These are phyloP conservation scores for Cephalopachus bancanus DNA, from an alignment of 2,797 vertebrate genomes.

Conservation along the genomic window DNA sequence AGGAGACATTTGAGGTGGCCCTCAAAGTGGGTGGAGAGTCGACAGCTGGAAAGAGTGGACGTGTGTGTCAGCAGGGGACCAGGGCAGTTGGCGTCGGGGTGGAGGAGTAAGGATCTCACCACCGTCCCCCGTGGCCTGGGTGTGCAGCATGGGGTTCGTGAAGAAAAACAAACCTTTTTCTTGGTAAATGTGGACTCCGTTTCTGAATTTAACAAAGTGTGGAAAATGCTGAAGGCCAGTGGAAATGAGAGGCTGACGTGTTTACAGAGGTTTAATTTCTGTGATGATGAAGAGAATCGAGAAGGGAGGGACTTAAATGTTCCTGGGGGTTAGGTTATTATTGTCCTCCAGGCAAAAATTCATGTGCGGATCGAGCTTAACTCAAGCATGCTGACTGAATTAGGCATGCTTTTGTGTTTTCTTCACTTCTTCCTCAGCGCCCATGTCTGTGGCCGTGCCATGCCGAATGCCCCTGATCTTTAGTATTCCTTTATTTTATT, in stretches of 20 bases:
- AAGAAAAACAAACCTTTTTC: not conserved
- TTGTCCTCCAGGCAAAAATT: not conserved
- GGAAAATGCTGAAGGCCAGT: conserved; percentile 21
- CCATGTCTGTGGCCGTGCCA: too few relatives aligned
- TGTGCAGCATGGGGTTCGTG: not conserved
- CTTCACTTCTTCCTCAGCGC: not conserved
- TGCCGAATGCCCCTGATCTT: too few relatives aligned
- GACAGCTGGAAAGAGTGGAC: not conserved
- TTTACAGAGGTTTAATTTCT: conserved; percentile 43
- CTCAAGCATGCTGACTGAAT: not conserved
- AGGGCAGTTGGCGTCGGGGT: too few relatives aligned
- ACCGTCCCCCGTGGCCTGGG: not conserved
- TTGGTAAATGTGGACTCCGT: not conserved
- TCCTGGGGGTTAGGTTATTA: not conserved
- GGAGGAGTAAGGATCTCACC: not conserved
- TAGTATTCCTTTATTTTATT: conserved; percentile 22
- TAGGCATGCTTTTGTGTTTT: conserved; percentile 37
- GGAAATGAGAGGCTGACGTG: conserved; percentile 14
- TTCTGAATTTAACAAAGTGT: conserved; percentile 34
- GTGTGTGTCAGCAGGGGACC: not conserved
- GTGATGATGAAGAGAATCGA: not conserved
- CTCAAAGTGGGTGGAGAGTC: not conserved
- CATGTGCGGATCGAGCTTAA: not conserved
- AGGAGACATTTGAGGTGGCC: not conserved
- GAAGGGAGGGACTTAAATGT: not conserved